Percentiles rank a stretch among this genome's conserved stretches.
These are phyloP conservation scores for Ammodytes dubius DNA, from an alignment of 2,113 vertebrate species.

Conservation along the genomic window DNA sequence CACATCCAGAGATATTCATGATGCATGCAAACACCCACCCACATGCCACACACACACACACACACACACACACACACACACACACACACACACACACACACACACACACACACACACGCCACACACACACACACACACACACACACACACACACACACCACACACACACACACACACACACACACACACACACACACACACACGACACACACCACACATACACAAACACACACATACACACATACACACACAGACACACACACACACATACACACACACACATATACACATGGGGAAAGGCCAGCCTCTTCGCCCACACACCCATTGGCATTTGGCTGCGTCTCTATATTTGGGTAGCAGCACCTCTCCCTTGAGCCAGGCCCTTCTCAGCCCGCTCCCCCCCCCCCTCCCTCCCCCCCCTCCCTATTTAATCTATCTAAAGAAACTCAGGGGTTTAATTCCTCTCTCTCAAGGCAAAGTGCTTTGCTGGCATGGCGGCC, in stretches of 20 bases:
- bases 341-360: constrained; percentile 67
- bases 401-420: constrained; percentile 5
- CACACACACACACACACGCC: constrained; percentile 50
- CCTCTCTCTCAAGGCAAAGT: constrained; percentile 81
- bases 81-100: constrained; percentile 40
- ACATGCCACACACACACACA: constrained; percentile 13
- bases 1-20: constrained; percentile 35
- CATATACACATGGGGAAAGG: constrained; percentile 48
- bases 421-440: constrained; percentile 79
- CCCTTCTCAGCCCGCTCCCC: constrained; percentile 25
- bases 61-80: constrained; percentile 48
- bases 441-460: constrained; percentile 80
- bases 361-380: constrained; percentile 52
- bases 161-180: constrained; percentile 8
- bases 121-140: constrained; percentile 40
- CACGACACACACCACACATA: constrained; percentile 37
- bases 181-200: constrained; percentile 8
- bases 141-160: constrained; percentile 49
- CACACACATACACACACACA: constrained; percentile 36
- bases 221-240: constrained; percentile 38
- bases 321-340: constrained; percentile 64
- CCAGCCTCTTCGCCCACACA: constrained; percentile 55
- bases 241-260: constrained; percentile 38
- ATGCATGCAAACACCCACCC: constrained; percentile 28
- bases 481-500: constrained; percentile 81